phyloP scores from a whole-genome alignment of 2,888 invertebrate species.

The Phrixothrix hirtus region DNA sequence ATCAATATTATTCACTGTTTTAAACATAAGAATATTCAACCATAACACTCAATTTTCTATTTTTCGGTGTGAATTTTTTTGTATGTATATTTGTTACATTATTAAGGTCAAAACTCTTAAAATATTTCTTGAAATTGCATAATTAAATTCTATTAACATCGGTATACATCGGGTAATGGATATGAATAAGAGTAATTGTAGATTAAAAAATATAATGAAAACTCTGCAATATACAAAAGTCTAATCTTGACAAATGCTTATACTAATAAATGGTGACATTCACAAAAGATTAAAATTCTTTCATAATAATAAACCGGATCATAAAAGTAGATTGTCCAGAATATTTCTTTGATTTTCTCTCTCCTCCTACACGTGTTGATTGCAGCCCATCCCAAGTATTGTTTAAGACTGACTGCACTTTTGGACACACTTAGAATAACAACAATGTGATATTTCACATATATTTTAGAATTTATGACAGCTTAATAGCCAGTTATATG shows the following conservation, averaged over 20 bases:
- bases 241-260: not conserved
- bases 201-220: no score
- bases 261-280: constrained; percentile 4
- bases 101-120: no score
- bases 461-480: constrained; percentile 15
- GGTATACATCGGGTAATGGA: no score
- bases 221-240: not conserved
- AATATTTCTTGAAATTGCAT: no score
- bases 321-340: constrained; percentile 12
- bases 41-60: no score
- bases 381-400: constrained; percentile 24
- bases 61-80: no score
- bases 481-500: constrained; percentile 1
- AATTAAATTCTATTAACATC: no score
- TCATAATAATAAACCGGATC: constrained; percentile 1
- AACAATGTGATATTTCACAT: constrained; percentile 26
- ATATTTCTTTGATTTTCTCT: constrained; percentile 13
- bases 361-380: constrained; percentile 27
- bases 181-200: no score
- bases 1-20: no score
- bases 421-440: constrained; percentile 20
- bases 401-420: constrained; percentile 26
- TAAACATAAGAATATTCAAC: no score
- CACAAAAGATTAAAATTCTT: constrained; percentile 5
- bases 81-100: no score